Conservation (phyloP, 2,888 invertebrate genomes). For the Mimas tiliae region DNA sequence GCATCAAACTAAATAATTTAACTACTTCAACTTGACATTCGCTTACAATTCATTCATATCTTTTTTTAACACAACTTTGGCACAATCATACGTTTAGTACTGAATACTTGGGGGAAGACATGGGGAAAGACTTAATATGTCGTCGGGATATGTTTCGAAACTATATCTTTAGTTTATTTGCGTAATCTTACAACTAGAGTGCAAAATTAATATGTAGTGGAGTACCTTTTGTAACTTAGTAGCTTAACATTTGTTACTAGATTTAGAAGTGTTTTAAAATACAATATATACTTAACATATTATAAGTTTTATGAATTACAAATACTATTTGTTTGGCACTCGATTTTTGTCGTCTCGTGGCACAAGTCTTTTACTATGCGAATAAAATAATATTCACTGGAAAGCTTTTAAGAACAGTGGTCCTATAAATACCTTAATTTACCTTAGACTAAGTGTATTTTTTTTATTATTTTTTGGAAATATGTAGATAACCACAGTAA, state of each 20-base stretch:
- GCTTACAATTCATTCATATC: slow-evolving; percentile 56
- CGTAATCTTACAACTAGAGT: slow-evolving; percentile 72
- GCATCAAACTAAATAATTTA: slow-evolving; percentile 47
- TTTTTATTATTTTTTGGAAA: slow-evolving; percentile 76
- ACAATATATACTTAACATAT: slow-evolving; percentile 28
- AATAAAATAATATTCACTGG: slow-evolving; percentile 58
- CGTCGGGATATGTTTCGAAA: slow-evolving; percentile 75
- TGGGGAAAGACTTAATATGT: slow-evolving; percentile 61
- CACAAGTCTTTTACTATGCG: slow-evolving; percentile 58
- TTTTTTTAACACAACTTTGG: slow-evolving; percentile 72
- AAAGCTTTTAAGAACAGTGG: slow-evolving; percentile 70
- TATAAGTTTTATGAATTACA: slow-evolving; percentile 28
- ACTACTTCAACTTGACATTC: slow-evolving; percentile 46
- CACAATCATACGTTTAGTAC: slow-evolving; percentile 70
- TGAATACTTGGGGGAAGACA: slow-evolving; percentile 82
- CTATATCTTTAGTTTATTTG: slow-evolving; percentile 62
- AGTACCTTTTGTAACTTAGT: slow-evolving; percentile 20
- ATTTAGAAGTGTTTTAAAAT: slow-evolving; percentile 33
- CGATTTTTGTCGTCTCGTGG: slow-evolving; percentile 61
- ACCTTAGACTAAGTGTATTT: slow-evolving; percentile 69
- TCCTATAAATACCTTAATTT: slow-evolving; percentile 76
- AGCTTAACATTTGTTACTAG: slow-evolving; percentile 26
- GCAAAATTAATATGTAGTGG: slow-evolving; percentile 66
- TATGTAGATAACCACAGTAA: slow-evolving; percentile 76
- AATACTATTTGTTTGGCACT: slow-evolving; percentile 65